Base-by-base conservation (phyloP, 2,888 invertebrate species). In the Brassicogethes aeneus region DNA sequence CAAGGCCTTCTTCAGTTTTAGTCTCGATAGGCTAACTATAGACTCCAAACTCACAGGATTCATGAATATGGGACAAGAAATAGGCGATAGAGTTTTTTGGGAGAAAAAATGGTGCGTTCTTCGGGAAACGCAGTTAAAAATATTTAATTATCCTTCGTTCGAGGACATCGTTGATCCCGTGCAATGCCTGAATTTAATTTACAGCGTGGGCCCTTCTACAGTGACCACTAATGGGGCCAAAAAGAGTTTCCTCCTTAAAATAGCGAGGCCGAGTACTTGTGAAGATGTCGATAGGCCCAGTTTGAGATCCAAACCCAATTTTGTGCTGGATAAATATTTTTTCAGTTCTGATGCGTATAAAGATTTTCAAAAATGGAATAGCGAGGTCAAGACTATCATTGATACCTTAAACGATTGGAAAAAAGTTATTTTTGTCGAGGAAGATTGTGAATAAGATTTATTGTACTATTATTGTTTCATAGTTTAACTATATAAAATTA, bases 71-170 rank as follows among this genome's bases (percentile, higher is more conserved):
- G 71, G 74, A 10, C 65, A 66, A 37, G 61, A 68, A 13, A 49
- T 46, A 2, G 64, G 62, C 3, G 61, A 64, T 2, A 55, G 58
- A 1, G 62, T 70, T 14, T 60, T 61, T 39, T 77, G 77, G 77
- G 75, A 75, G 54, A 66, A 72, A 1, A 64, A 71, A 39, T 77
- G 75, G 75, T 76, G 75, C 51, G 65, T 66, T 3, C 55, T 77
- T 3, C 60, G 68, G 15, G 70, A 69, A 0, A 60, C 69, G 10
- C 51, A 53, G 0, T 47, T 77, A 2, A 56, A 58, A 15, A 67
- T 74, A 30, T 77, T 74, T 72, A 70, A 71, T 38, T 71, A 73
- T 54, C 74, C 74, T 1, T 57, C 64, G 15, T 70, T 72, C 35
- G 65, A 62, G 41, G 62, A 60, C 15, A 57, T 60, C 8, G 58